Conservation (phyloP, 2,113 vertebrate genomes). For the Burhinus bistriatus region DNA sequence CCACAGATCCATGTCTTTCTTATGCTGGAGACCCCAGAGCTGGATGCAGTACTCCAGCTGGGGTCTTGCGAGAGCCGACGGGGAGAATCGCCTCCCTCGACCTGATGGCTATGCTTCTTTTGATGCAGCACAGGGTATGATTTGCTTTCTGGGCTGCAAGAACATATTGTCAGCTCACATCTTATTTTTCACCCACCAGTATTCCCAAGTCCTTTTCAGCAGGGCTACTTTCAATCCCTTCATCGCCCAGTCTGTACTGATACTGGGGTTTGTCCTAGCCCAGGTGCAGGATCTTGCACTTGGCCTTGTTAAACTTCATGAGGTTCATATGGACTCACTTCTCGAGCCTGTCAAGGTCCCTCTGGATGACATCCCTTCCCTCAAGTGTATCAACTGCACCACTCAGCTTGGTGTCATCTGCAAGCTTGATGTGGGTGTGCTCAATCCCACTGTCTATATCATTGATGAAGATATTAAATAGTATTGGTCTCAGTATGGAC, state of each 20-base stretch:
- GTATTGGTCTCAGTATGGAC: not conserved
- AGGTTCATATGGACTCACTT: not conserved
- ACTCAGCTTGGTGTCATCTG: not conserved
- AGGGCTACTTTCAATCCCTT: not conserved
- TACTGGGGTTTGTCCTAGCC: not conserved
- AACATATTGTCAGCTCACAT: fast-evolving
- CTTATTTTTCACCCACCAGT: not conserved
- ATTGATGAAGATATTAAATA: not conserved
- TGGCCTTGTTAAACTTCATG: not conserved
- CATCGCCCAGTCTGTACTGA: not conserved
- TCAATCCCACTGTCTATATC: not conserved
- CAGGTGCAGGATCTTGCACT: not conserved
- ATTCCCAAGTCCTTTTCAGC: not conserved
- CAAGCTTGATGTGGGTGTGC: not conserved
- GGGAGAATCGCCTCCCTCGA: not conserved
- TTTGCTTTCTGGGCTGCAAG: not conserved
- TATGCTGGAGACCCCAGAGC: fast-evolving
- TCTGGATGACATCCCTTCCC: not conserved
- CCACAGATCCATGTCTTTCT: not conserved
- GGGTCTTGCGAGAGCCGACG: not conserved
- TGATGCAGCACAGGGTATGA: not conserved
- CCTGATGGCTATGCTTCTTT: not conserved
- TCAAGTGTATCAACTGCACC: not conserved
- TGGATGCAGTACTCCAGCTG: not conserved
- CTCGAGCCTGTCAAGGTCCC: not conserved